Percentiles rank a stretch among this genome's conserved stretches.
Evolutionary conservation across 2,113 vertebrate genomes (phyloP).

Genomic region (Empidonax traillii): DNA sequence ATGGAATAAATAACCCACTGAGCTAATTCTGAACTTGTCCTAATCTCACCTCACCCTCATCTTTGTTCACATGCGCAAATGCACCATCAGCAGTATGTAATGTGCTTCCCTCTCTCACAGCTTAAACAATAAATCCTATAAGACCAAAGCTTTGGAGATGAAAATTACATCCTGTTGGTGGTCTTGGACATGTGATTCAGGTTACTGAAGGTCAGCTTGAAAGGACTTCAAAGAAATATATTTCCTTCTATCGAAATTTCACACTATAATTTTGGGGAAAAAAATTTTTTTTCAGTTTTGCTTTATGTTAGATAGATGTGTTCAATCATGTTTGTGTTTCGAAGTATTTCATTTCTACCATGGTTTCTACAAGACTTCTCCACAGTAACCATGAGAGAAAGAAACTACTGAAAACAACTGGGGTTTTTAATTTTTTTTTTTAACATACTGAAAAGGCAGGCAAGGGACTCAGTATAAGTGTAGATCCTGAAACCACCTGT

Average conservation of each 20-base stretch:
- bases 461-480: neutral
- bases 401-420: neutral
- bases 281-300: neutral
- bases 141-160: neutral
- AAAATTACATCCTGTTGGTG: neutral
- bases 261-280: neutral
- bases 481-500: neutral
- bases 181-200: neutral
- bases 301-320: neutral
- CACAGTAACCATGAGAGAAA: neutral
- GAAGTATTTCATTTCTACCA: neutral
- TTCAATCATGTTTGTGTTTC: neutral
- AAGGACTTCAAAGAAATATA: neutral
- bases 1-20: slow-evolving; percentile 61
- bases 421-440: neutral
- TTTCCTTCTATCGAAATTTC: neutral
- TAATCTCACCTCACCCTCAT: slow-evolving; percentile 55
- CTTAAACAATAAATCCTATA: slow-evolving; percentile 39
- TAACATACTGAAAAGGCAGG: neutral
- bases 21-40: slow-evolving; percentile 59
- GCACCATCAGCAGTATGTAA: neutral
- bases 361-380: neutral
- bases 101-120: neutral
- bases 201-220: neutral
- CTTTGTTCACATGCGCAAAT: neutral